phyloP scores from a whole-genome alignment of 2,797 vertebrate genomes.

The Forpus xanthops region DNA sequence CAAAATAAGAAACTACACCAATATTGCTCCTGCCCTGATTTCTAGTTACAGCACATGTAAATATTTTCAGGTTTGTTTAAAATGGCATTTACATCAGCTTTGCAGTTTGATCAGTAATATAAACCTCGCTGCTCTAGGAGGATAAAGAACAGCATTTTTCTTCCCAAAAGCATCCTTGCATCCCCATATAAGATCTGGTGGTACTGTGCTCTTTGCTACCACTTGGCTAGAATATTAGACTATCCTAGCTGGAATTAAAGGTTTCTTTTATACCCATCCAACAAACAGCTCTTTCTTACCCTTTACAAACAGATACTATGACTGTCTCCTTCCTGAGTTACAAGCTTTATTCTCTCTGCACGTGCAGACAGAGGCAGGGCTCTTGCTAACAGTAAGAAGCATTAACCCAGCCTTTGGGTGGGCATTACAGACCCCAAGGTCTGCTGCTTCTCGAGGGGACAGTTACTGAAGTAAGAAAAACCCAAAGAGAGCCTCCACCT shows the following conservation, averaged over 20 bases:
- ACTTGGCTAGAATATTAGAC: not conserved
- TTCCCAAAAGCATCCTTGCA: not conserved
- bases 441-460: not conserved
- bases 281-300: conserved; percentile 47
- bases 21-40: not conserved
- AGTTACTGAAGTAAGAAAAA: not conserved
- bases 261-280: not conserved
- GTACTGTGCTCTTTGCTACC: not conserved
- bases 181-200: not conserved
- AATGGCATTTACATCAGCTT: not conserved
- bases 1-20: not conserved
- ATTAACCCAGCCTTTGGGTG: not conserved
- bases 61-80: not conserved
- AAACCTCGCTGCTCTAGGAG: not conserved
- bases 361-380: not conserved
- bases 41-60: not conserved
- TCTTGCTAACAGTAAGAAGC: not conserved
- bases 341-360: not conserved
- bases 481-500: not conserved
- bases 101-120: not conserved
- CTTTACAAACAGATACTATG: conserved; percentile 6
- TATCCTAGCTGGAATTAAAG: conserved; percentile 25
- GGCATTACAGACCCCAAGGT: not conserved
- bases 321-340: not conserved
- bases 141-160: not conserved